Evolutionary conservation across 2,113 vertebrate genomes (phyloP).

Genomic region (Cygnus buccinator): DNA sequence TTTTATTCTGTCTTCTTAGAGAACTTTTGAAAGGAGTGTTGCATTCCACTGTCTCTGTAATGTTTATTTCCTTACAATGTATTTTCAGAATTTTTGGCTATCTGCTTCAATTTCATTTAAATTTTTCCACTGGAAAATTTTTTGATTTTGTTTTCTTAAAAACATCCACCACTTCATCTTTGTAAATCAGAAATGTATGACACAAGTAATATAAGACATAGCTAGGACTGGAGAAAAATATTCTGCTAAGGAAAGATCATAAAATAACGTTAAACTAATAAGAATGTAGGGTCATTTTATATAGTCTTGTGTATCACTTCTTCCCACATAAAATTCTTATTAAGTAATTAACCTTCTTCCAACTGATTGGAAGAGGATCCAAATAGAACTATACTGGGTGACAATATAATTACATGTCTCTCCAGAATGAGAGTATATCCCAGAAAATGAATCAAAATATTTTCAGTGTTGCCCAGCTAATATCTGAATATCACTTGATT

Average conservation of each 20-base stretch:
- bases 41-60: not conserved
- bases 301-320: not conserved
- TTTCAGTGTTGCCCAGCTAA: not conserved
- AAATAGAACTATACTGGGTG: not conserved
- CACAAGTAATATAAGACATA: not conserved
- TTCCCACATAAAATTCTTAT: not conserved
- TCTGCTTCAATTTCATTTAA: not conserved
- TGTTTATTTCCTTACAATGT: not conserved
- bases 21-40: not conserved
- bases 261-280: not conserved
- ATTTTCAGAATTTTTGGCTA: not conserved
- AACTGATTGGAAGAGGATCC: not conserved
- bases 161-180: rapidly evolving
- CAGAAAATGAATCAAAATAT: not conserved
- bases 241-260: not conserved
- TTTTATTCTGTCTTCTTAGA: not conserved
- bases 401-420: not conserved
- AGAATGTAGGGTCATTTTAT: not conserved
- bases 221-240: not conserved
- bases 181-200: not conserved
- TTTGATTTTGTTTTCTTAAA: not conserved
- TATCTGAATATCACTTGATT: not conserved
- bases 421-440: not conserved
- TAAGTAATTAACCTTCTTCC: not conserved
- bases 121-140: not conserved